Conservation (phyloP, 2,888 invertebrate genomes). For the Torymus tubicola region DNA sequence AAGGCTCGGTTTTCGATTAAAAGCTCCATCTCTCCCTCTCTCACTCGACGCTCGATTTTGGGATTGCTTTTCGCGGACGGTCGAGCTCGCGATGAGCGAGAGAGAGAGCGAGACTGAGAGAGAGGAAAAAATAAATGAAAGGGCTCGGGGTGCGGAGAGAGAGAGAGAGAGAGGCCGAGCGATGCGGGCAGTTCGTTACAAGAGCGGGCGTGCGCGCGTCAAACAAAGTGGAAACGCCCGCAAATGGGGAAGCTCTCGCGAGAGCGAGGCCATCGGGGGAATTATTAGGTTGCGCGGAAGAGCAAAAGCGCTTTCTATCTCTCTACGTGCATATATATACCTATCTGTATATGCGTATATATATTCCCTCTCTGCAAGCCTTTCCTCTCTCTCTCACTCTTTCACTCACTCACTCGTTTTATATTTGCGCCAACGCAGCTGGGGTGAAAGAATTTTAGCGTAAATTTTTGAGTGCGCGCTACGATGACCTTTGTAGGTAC, state of each 20-base stretch:
- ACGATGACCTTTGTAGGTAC: too few species aligned
- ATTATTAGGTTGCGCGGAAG: conserved; percentile 48
- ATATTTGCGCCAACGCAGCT: not conserved
- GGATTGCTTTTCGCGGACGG: conserved; percentile 48
- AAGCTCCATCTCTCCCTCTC: conserved; percentile 21
- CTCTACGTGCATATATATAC: too few species aligned
- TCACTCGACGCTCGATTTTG: conserved; percentile 44
- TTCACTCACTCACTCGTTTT: conserved; percentile 11
- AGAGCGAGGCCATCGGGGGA: conserved; percentile 40
- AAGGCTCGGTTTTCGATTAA: conserved; percentile 33
- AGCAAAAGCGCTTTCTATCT: conserved; percentile 16
- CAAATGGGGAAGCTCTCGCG: conserved; percentile 44
- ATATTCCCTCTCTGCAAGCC: too few species aligned
- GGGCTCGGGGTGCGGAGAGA: not conserved
- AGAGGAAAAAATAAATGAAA: conserved; percentile 25
- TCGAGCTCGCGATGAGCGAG: not conserved
- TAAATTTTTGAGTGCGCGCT: not conserved
- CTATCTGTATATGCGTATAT: too few species aligned
- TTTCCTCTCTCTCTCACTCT: not conserved
- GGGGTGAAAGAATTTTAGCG: conserved; percentile 4
- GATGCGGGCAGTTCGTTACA: conserved; percentile 45
- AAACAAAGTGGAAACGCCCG: conserved; percentile 55
- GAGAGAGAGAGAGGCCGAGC: conserved; percentile 17
- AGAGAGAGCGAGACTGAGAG: not conserved
- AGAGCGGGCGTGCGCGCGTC: conserved; percentile 36